These are phyloP conservation scores for Ctenodactylus gundi DNA, from an alignment of 2,113 vertebrate species.

Conservation along the genomic window DNA sequence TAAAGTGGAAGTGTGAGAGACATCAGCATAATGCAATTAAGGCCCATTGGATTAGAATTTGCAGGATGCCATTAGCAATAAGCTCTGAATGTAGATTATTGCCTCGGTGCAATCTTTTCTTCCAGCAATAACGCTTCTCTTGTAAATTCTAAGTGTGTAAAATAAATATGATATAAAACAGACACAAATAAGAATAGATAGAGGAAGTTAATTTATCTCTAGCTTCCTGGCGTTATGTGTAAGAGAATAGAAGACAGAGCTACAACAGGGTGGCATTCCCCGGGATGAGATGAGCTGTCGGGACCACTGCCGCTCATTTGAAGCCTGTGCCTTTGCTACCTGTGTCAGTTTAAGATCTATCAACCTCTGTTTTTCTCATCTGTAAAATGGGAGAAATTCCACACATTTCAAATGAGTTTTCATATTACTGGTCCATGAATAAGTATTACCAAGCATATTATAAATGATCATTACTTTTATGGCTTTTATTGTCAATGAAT, in stretches of 20 bases:
- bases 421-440: not conserved
- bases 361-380: not conserved
- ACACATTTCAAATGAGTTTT: not conserved
- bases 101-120: constrained; percentile 51
- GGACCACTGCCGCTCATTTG: fast-evolving
- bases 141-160: constrained; percentile 64
- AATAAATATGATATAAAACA: constrained; percentile 70
- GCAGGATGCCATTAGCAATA: constrained; percentile 79
- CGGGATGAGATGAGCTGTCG: fast-evolving
- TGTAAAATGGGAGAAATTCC: not conserved
- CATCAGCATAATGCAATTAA: constrained; percentile 82
- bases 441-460: not conserved
- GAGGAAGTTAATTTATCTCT: constrained; percentile 47
- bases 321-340: not conserved
- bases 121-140: constrained; percentile 12
- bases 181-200: constrained; percentile 58
- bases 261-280: fast-evolving
- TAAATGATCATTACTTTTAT: not conserved
- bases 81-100: constrained; percentile 77
- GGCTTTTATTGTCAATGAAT: not conserved
- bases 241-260: not conserved
- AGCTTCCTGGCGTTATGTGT: not conserved
- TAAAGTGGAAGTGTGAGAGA: constrained; percentile 75
- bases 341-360: not conserved
- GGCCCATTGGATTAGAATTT: constrained; percentile 83